Conservation (phyloP, 2,113 vertebrate genomes). For the Pomatorhinus ruficollis region DNA sequence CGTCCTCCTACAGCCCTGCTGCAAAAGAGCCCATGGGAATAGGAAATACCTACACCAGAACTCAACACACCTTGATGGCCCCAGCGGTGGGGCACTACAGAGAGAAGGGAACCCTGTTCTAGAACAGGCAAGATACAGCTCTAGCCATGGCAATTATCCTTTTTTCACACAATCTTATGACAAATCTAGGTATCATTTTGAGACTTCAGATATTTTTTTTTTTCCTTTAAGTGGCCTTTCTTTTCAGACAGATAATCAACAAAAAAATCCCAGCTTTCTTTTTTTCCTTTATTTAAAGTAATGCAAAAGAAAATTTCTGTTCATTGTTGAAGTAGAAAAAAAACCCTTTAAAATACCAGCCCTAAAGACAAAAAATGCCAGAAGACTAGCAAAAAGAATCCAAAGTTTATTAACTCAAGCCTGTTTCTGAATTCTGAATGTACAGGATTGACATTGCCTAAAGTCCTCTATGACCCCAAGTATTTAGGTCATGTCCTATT, state of each 20-base stretch:
- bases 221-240: neutral
- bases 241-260: neutral
- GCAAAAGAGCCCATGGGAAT: rapidly evolving
- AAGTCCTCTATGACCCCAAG: neutral
- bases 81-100: neutral
- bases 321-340: neutral
- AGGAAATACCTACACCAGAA: rapidly evolving
- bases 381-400: neutral
- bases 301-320: neutral
- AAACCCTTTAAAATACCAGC: neutral
- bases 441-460: neutral
- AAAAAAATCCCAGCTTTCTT: neutral
- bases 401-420: neutral
- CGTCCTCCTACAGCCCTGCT: neutral
- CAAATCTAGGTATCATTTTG: neutral
- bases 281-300: neutral
- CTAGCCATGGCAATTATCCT: neutral
- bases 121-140: neutral
- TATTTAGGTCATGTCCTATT: neutral
- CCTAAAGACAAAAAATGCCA: neutral
- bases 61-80: neutral
- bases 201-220: neutral
- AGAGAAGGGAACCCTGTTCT: neutral
- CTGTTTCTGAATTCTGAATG: neutral
- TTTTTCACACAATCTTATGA: neutral